Base-by-base conservation (phyloP, 2,797 vertebrate genomes). In the Aeoliscus strigatus region DNA sequence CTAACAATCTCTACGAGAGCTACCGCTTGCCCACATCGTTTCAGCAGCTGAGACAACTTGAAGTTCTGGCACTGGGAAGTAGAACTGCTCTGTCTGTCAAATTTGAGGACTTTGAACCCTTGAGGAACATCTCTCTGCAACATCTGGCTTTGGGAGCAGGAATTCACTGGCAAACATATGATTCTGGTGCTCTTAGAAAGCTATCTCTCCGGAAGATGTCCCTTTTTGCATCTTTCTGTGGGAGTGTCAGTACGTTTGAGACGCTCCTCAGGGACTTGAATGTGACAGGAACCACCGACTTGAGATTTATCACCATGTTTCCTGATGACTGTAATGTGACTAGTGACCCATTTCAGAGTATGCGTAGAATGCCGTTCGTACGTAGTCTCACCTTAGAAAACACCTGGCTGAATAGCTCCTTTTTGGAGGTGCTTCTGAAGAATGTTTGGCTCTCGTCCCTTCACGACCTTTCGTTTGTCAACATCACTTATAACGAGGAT, bases 401-500 rank as follows among this genome's bases (percentile, higher is more conserved):
- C 37, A 80, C 62, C 0, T 81, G 65, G 71, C 53, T 77, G 0
- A 86, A 80, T 51, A 82, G 66, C 51, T 80, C 73, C 0, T 63
- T 85, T 23, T 27, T 82, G 52, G 45, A 65, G 10, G 50, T 35
- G 5, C 23, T 85, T 1, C 3, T 83, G 0, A 66, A 66, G 40
- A 72, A 77, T 8, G 28, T 75, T 10, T 70, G 67, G 53, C 27
- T 48, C n/a, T 83, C 79, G 21, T 23, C 51, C 3, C 5, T 84
- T 18, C 16, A 59, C 6, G 27, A 67, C 10, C 3, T 81, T 13
- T 57, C 35, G 0, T 79, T 85, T 40, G 30, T 69, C 13, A 80
- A 84, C 40, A 79, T 82, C 9, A 81, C 72, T 8, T 87, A 84
- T 37, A 73, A 77, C 10, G 77, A 87, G 43, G 80, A 87, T 10